A percentile compares a stretch with the other conserved stretches of the same genome.
Evolutionary conservation across 1,140 invertebrate species (phyloP).

Genomic region (Drosophila saltans): DNA sequence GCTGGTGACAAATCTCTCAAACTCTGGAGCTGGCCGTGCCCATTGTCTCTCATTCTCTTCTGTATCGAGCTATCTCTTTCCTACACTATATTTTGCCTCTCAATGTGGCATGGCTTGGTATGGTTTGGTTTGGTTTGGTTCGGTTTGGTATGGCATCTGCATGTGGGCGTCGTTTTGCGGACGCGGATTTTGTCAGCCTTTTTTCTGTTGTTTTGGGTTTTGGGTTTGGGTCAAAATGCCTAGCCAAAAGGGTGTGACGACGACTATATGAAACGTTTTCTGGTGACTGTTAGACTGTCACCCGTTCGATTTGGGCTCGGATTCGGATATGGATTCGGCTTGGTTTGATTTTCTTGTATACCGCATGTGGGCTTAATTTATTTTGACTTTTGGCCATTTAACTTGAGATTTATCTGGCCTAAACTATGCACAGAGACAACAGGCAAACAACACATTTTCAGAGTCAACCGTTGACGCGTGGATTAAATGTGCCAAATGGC

Average conservation of each 20-base stretch:
- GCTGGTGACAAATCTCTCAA: constrained; percentile 75
- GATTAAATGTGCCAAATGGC: constrained; percentile 78
- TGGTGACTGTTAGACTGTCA: constrained; percentile 61
- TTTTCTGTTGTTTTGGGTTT: constrained; percentile 25
- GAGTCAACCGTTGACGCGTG: constrained; percentile 67
- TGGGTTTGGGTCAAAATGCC: constrained; percentile 68
- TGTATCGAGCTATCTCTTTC: neutral
- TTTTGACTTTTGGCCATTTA: constrained; percentile 82
- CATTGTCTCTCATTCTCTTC: constrained; percentile 42
- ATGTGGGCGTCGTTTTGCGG: constrained; percentile 73
- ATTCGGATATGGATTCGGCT: constrained; percentile 40
- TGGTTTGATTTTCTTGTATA: constrained; percentile 35
- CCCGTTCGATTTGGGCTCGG: constrained; percentile 36
- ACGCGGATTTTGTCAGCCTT: constrained; percentile 47
- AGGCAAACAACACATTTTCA: constrained; percentile 45
- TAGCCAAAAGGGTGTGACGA: constrained; percentile 80
- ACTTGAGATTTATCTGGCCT: constrained; percentile 79
- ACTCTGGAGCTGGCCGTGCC: constrained; percentile 46
- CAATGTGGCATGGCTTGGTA: neutral
- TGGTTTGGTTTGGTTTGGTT: too few species aligned
- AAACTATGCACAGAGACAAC: constrained; percentile 68
- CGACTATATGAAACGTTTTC: constrained; percentile 44
- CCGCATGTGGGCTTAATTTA: constrained; percentile 80
- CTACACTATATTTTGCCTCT: neutral
- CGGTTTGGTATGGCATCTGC: constrained; percentile 60